phyloP scores from a whole-genome alignment of 2,113 vertebrate species.

The Coturnix japonica region DNA sequence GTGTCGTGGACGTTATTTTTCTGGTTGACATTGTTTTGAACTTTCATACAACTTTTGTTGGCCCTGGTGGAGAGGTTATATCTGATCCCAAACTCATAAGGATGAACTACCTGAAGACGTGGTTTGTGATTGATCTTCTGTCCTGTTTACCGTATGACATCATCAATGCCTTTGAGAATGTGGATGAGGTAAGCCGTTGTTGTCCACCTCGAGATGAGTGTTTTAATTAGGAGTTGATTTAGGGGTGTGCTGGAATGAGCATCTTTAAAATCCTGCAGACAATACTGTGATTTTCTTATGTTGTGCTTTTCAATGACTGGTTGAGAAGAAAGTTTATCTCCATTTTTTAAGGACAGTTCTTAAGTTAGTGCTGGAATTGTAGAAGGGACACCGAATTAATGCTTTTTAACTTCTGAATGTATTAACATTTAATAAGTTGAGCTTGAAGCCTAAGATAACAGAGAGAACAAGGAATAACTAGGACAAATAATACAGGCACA shows the following conservation, averaged over 20 bases:
- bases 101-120: slow-evolving; percentile 99
- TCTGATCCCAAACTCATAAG: slow-evolving; percentile 96
- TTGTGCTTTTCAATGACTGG: neutral
- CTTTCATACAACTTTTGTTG: slow-evolving; percentile 97
- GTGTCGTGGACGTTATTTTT: slow-evolving; percentile 97
- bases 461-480: slow-evolving; percentile 31
- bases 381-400: neutral
- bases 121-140: slow-evolving; percentile 97
- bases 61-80: slow-evolving; percentile 96
- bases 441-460: slow-evolving; percentile 19
- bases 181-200: slow-evolving; percentile 88
- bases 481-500: slow-evolving; percentile 26
- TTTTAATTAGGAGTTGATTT: neutral
- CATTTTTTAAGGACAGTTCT: neutral
- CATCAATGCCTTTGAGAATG: slow-evolving; percentile 99
- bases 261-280: neutral
- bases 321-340: neutral
- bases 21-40: slow-evolving; percentile 97
- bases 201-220: neutral
- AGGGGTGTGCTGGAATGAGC: neutral
- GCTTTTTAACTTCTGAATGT: slow-evolving; percentile 28
- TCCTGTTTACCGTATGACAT: slow-evolving; percentile 99
- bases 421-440: neutral
- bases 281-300: neutral
- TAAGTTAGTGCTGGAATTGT: neutral